These are phyloP conservation scores for Dione juno DNA, from an alignment of 2,888 invertebrate species.

Conservation along the genomic window DNA sequence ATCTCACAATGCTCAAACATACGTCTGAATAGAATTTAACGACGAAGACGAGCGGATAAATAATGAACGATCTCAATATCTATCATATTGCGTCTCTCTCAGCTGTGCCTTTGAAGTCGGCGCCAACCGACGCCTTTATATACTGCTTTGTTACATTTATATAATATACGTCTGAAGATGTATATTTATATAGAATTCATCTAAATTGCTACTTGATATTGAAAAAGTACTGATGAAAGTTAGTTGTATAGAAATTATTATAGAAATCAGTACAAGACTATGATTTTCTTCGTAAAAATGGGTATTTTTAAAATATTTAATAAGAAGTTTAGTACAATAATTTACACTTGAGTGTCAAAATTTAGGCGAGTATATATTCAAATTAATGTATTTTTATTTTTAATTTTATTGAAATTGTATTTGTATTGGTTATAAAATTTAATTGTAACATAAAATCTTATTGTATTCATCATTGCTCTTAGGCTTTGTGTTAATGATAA, in stretches of 20 bases:
- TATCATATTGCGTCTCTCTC: constrained; percentile 35
- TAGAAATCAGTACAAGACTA: background rate
- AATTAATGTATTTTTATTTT: background rate
- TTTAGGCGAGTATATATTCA: background rate
- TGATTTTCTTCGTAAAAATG: too few relatives aligned
- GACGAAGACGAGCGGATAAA: constrained; percentile 30
- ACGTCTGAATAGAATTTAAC: constrained; percentile 30
- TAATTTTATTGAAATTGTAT: background rate
- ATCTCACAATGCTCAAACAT: constrained; percentile 27
- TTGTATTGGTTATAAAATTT: too few relatives aligned
- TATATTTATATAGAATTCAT: background rate
- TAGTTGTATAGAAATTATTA: background rate
- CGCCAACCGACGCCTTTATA: constrained; percentile 28
- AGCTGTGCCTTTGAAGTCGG: constrained; percentile 37
- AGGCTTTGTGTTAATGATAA: background rate
- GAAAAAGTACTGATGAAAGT: background rate
- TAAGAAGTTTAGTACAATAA: too few relatives aligned
- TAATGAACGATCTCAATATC: constrained; percentile 38
- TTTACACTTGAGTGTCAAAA: too few relatives aligned
- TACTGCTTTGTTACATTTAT: constrained; percentile 2
- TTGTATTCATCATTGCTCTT: background rate
- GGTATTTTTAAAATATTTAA: too few relatives aligned
- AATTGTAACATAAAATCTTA: background rate
- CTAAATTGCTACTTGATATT: background rate
- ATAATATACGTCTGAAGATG: background rate